A percentile compares a stretch with the other conserved stretches of the same genome.
These are phyloP conservation scores for Stigmatopora nigra DNA, from an alignment of 2,113 vertebrate species.

Conservation along the genomic window DNA sequence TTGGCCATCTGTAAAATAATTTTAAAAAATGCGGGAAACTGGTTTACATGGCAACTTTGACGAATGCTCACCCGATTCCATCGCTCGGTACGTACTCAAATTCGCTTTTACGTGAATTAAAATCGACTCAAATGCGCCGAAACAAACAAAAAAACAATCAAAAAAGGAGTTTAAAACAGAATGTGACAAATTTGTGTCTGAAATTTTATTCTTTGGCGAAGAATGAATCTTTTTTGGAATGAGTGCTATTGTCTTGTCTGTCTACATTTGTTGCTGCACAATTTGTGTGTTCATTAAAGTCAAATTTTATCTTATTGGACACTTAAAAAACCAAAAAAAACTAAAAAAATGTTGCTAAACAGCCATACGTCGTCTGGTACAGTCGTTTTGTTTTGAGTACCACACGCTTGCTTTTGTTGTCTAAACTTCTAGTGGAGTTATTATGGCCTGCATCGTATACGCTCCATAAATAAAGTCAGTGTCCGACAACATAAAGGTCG, in stretches of 20 bases:
- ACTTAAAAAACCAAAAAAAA: too few species aligned
- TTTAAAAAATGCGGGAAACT: too few species aligned
- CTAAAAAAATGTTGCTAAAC: too few species aligned
- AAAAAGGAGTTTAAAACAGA: too few species aligned
- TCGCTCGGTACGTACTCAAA: too few species aligned
- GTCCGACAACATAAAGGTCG: too few species aligned
- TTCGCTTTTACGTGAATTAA: too few species aligned
- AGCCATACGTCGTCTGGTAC: neutral
- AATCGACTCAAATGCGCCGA: neutral
- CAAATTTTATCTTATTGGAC: too few species aligned
- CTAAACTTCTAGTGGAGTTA: neutral
- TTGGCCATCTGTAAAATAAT: neutral
- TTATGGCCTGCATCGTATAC: neutral
- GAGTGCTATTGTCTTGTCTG: neutral
- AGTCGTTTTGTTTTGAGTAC: neutral
- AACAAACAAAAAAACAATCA: neutral
- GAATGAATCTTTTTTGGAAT: neutral
- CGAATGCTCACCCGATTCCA: too few species aligned
- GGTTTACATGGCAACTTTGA: too few species aligned
- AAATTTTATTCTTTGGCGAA: neutral
- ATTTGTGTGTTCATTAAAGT: neutral
- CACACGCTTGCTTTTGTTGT: neutral
- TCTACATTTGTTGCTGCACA: neutral
- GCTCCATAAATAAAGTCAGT: neutral
- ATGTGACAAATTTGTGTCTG: too few species aligned